Evolutionary conservation across 2,113 vertebrate genomes (phyloP).

Genomic region (Semnornis frantzii): DNA sequence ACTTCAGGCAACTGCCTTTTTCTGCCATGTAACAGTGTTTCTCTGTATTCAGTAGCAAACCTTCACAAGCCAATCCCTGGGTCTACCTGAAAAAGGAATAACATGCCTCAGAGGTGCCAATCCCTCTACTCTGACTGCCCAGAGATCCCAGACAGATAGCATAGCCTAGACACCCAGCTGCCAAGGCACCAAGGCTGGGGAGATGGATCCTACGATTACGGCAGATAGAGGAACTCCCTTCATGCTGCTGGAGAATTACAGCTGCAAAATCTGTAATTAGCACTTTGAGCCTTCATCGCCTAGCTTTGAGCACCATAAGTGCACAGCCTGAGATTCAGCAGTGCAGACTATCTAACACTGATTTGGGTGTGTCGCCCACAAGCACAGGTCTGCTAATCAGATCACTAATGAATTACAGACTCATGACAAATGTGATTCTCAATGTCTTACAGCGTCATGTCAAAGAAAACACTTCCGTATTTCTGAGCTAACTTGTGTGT

Average conservation of each 20-base stretch:
- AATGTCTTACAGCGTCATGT: not conserved
- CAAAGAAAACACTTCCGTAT: not conserved
- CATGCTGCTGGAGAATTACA: not conserved
- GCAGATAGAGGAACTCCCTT: not conserved
- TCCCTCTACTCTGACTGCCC: constrained; percentile 20
- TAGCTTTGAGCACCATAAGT: not conserved
- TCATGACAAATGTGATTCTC: not conserved
- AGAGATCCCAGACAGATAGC: constrained; percentile 65
- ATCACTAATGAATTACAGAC: not conserved
- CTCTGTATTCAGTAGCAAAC: not conserved
- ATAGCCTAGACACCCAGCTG: not conserved
- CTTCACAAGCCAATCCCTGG: not conserved
- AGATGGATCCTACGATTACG: not conserved
- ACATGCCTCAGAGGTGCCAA: constrained; percentile 52
- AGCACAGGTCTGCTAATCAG: not conserved
- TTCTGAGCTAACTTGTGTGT: not conserved
- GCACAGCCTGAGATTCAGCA: not conserved
- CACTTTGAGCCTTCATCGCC: not conserved
- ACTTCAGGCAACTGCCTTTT: not conserved
- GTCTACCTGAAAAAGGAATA: constrained; percentile 1
- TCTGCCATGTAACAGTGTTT: not conserved
- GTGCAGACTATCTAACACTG: not conserved
- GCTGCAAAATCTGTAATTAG: not conserved
- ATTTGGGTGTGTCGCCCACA: not conserved
- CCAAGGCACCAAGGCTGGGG: not conserved